A percentile compares a stretch with the other conserved stretches of the same genome.
Evolutionary conservation across 2,797 vertebrate genomes (phyloP).

Genomic region (Sternotherus odoratus): DNA sequence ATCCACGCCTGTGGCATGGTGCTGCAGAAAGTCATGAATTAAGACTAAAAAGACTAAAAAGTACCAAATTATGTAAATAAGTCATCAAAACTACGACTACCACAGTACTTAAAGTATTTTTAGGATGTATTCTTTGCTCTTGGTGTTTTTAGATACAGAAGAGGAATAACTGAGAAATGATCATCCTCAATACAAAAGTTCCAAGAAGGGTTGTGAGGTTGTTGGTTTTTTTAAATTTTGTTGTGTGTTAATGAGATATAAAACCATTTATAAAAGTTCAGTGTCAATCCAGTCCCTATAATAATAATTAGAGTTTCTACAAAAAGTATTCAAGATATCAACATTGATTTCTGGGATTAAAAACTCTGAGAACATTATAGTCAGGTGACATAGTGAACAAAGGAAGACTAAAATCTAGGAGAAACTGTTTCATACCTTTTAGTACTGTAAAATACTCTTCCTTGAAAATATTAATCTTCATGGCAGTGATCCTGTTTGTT

Average conservation of each 20-base stretch:
- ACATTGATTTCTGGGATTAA: background rate
- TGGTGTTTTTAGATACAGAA: background rate
- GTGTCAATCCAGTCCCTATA: background rate
- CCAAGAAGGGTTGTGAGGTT: background rate
- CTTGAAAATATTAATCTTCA: background rate
- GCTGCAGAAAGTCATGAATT: background rate
- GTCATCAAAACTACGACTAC: background rate
- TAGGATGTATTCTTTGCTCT: background rate
- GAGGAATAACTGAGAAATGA: background rate
- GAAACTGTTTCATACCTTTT: background rate
- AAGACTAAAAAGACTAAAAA: background rate
- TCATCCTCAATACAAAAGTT: background rate
- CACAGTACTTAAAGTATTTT: background rate
- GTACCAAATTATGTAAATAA: background rate
- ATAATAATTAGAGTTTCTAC: background rate
- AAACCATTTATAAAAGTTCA: constrained; percentile 20
- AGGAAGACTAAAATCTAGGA: background rate
- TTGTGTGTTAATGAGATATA: background rate
- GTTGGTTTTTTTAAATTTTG: background rate
- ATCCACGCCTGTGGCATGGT: background rate
- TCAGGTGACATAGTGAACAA: background rate
- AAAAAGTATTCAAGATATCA: background rate
- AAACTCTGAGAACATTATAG: background rate
- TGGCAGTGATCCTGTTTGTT: background rate
- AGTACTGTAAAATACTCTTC: background rate